Conservation (phyloP, 2,888 invertebrate species). For the Unio pictorum region DNA sequence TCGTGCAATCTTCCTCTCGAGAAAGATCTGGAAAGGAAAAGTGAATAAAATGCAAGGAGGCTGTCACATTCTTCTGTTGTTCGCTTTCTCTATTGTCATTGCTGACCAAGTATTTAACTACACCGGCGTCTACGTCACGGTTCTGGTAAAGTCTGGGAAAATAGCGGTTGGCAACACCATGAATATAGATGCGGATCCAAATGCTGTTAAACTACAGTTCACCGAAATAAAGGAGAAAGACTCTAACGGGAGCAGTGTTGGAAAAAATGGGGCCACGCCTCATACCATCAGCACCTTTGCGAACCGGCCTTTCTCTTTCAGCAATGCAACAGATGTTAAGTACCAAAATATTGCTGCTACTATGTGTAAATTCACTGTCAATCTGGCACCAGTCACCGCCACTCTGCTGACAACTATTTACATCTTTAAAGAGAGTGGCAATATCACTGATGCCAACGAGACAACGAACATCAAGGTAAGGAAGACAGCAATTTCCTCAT, state of each 20-base stretch:
- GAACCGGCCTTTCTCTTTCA: background rate
- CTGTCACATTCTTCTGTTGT: no score
- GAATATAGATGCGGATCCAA: constrained; percentile 8
- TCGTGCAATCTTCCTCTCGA: no score
- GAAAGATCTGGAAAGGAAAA: no score
- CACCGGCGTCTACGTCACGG: background rate
- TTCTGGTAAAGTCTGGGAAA: constrained; percentile 9
- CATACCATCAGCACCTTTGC: constrained; percentile 12
- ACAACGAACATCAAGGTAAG: background rate
- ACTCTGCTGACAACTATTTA: constrained; percentile 1
- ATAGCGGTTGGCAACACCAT: constrained; percentile 2
- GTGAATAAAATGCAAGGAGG: no score
- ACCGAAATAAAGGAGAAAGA: constrained; percentile 7
- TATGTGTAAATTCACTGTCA: constrained; percentile 2
- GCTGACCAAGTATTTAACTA: no score
- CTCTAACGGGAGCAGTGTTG: background rate
- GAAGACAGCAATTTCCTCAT: no score
- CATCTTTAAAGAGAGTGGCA: constrained; percentile 8
- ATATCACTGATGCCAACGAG: constrained; percentile 3
- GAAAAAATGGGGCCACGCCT: background rate
- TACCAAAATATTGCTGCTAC: constrained; percentile 2
- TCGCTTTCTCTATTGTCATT: no score
- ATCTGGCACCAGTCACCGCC: background rate
- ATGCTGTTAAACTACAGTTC: constrained; percentile 7
- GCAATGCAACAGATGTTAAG: background rate